Evolutionary conservation across 2,888 invertebrate species (phyloP).

Genomic region (Norana najaformis): DNA sequence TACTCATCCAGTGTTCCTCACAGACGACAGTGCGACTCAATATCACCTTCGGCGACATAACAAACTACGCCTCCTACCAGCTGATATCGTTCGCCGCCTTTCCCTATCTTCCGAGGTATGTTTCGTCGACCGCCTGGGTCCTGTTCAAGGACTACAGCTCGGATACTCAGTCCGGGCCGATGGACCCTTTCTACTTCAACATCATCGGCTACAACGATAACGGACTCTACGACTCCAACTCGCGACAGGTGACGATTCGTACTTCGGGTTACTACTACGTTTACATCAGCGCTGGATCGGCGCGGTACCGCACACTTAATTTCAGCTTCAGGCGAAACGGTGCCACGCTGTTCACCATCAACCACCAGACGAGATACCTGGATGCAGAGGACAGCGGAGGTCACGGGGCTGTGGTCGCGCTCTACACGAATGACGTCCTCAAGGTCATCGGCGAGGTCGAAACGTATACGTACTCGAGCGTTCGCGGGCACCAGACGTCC

Average conservation of each 20-base stretch:
- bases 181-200: conserved; percentile 37
- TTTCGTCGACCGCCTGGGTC: conserved; percentile 30
- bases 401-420: conserved; percentile 30
- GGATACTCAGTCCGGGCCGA: conserved; percentile 18
- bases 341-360: conserved; percentile 8
- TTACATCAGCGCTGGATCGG: conserved; percentile 27
- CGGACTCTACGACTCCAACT: conserved; percentile 23
- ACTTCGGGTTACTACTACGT: conserved; percentile 37
- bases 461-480: conserved; percentile 29
- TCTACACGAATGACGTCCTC: conserved; percentile 26
- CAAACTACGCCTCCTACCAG: conserved; percentile 14
- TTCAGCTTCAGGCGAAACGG: conserved; percentile 24
- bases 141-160: conserved; percentile 32
- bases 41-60: conserved; percentile 24
- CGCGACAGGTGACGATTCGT: conserved; percentile 19
- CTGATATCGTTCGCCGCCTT: conserved; percentile 31
- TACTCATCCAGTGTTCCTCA: conserved; percentile 25
- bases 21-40: conserved; percentile 22
- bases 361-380: background rate
- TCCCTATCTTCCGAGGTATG: conserved; percentile 23
- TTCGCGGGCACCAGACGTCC: conserved; percentile 31
- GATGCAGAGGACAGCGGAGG: conserved; percentile 31
- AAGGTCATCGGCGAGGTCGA: conserved; percentile 35
- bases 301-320: background rate
- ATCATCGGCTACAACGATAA: conserved; percentile 25